phyloP scores from a whole-genome alignment of 2,888 invertebrate species.

The Cataglyphis cursor region DNA sequence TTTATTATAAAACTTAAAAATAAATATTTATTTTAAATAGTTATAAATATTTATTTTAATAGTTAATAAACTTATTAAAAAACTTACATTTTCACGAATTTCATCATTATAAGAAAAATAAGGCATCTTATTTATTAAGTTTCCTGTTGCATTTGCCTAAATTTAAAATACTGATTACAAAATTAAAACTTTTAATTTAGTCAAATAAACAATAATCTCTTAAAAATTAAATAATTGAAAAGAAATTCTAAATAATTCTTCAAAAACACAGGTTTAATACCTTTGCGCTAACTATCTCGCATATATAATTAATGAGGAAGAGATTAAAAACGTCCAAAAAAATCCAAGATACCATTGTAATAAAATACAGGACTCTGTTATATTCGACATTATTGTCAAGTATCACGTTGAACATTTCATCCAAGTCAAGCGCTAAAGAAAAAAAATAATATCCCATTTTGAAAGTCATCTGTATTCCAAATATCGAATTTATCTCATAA shows the following conservation, averaged over 20 bases:
- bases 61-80: too few species aligned
- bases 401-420: neutral
- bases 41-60: neutral
- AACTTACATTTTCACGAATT: constrained; percentile 14
- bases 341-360: neutral
- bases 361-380: neutral
- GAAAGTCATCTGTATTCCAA: neutral
- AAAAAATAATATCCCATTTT: constrained; percentile 18
- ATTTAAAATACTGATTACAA: neutral
- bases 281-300: constrained; percentile 4
- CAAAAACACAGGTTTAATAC: neutral
- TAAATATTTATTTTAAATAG: neutral
- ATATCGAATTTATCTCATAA: constrained; percentile 8
- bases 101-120: neutral
- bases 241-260: neutral
- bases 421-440: neutral
- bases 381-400: neutral
- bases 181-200: neutral
- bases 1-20: neutral
- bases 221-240: neutral
- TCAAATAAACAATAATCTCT: neutral
- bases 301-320: constrained; percentile 9
- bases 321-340: neutral
- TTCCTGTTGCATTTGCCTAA: constrained; percentile 13
- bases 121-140: neutral